Evolutionary conservation across 2,888 invertebrate species (phyloP), one percentile per base, ranked within the genome.

Genomic region (Andrena fulva): DNA sequence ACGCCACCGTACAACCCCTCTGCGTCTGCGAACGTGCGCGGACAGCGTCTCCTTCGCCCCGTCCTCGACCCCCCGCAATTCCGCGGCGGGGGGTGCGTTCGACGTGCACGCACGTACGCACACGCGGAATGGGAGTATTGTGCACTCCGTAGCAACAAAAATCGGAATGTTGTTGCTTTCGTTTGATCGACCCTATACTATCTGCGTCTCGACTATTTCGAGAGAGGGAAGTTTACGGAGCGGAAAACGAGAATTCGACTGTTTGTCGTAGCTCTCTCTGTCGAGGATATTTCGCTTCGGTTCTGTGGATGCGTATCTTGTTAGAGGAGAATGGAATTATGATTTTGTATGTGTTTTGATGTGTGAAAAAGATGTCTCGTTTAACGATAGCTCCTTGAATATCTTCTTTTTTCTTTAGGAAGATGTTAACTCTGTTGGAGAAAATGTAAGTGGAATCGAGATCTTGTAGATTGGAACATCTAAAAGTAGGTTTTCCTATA

Each of bases 101-200:
- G 10, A 16, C 66, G 76, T 63, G 29, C 60, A 66, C 83, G 77
- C 74, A 80, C 74, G 76, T 80, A 77, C 60, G 64, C 50, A 27
- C 79, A 69, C 42, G 48, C 48, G 66, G 35, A 35, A 69, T 63
- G 71, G 66, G 4, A 42, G 59, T 67, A 71, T 60, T 29, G 62
- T 60, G 54, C 52, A 42, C 35, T 42, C 59, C 20, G 29, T 54
- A 33, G 69, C 29, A 63, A 82, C 75, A 75, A 84, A 54, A 77
- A 68, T 73, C 68, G 50, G 27, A 64, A 69, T 20, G 60, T n/a
- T 60, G 64, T 56, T 64, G 50, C 24, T 31, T 16, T 16, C 48
- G 62, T 70, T 64, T 69, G 48, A 42, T 69, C 64, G 66, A 50
- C 48, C 71, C 12, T 20, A 10, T 63, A 54, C 2, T 62, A 33